phyloP scores from a whole-genome alignment of 2,797 vertebrate genomes.

The Sebastes vulpes region DNA sequence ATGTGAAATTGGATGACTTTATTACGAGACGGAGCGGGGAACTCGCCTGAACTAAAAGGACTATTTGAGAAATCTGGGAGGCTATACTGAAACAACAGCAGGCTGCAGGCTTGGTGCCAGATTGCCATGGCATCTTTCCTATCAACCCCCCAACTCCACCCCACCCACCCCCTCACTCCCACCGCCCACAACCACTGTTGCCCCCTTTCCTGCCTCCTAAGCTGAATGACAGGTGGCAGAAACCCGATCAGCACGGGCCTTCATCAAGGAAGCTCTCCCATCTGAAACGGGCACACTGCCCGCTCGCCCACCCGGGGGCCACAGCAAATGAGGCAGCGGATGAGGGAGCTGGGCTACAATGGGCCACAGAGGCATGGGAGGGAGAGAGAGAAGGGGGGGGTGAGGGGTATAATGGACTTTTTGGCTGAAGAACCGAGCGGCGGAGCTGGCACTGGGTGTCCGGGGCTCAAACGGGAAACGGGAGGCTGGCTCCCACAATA shows the following conservation, averaged over 20 bases:
- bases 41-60: conserved; percentile 2
- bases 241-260: conserved; percentile 82
- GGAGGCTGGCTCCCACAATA: conserved; percentile 81
- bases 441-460: conserved; percentile 69
- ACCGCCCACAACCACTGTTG: conserved; percentile 47
- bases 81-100: conserved; percentile 56
- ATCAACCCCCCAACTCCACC: conserved; percentile 7
- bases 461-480: conserved; percentile 77
- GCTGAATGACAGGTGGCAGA: conserved; percentile 88
- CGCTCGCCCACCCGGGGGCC: conserved; percentile 65
- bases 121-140: conserved; percentile 74
- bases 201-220: conserved; percentile 74
- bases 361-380: conserved; percentile 23
- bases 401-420: conserved; percentile 67
- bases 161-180: conserved; percentile 25
- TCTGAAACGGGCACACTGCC: conserved; percentile 75
- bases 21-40: background rate
- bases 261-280: conserved; percentile 65
- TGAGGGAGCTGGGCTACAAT: conserved; percentile 51
- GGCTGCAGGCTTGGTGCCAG: conserved; percentile 64
- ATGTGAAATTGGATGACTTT: background rate
- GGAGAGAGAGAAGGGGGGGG: background rate
- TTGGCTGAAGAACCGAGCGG: conserved; percentile 57
- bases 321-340: conserved; percentile 48
- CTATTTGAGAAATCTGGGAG: conserved; percentile 37